Percentiles rank a stretch among this genome's conserved stretches.
phyloP scores from a whole-genome alignment of 2,797 vertebrate genomes.

The Myotis pilosus region DNA sequence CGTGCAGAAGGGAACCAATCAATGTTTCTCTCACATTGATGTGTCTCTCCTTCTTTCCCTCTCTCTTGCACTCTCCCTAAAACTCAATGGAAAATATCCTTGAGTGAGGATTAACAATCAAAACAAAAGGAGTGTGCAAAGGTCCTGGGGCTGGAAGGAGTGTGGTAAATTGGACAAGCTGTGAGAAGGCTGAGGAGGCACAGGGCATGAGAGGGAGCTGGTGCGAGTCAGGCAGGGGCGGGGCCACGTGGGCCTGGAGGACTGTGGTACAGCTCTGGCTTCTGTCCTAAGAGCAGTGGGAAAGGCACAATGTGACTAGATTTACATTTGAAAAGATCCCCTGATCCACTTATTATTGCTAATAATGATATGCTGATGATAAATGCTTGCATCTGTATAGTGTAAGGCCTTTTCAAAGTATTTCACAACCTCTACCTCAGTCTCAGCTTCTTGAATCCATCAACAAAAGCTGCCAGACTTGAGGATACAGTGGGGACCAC shows the following conservation, averaged over 20 bases:
- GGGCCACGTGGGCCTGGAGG: neutral
- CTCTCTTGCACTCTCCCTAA: no score
- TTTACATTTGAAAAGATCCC: slow-evolving; percentile 23
- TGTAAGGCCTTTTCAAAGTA: slow-evolving; percentile 23
- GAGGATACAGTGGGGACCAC: neutral
- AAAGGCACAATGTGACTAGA: neutral
- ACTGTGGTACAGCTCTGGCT: neutral
- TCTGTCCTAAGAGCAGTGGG: neutral
- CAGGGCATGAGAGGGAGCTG: neutral
- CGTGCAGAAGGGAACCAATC: no score
- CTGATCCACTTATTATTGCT: slow-evolving; percentile 4
- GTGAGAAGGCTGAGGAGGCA: neutral
- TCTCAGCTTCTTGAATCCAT: neutral
- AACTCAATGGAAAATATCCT: no score
- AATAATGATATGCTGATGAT: slow-evolving; percentile 10
- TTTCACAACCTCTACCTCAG: neutral
- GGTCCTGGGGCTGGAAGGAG: neutral
- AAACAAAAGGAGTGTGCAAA: neutral
- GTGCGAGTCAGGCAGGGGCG: neutral
- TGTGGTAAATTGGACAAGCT: neutral
- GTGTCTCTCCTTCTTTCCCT: no score
- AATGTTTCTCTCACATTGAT: no score
- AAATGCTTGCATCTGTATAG: slow-evolving; percentile 9
- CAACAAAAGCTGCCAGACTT: neutral
- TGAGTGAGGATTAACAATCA: no score